Percentiles rank a stretch among this genome's conserved stretches.
Evolutionary conservation across 2,888 invertebrate species (phyloP).

Genomic region (Luperina nickerlii): DNA sequence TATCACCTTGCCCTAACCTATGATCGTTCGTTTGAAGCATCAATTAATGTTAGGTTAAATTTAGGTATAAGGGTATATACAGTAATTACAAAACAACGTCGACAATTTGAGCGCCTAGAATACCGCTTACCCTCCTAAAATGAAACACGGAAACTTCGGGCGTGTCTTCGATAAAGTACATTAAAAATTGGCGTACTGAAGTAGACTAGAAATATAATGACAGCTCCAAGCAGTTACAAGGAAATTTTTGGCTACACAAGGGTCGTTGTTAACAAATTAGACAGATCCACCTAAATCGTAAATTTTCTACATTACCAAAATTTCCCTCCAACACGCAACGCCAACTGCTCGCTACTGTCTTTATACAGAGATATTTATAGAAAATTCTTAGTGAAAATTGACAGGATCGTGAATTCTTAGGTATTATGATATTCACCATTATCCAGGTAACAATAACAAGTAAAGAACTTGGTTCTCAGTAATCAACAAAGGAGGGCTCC

Average conservation of each 20-base stretch:
- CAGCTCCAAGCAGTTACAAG: conserved; percentile 45
- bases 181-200: conserved; percentile 52
- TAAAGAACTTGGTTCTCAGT: conserved; percentile 69
- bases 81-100: conserved; percentile 83
- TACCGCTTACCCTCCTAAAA: conserved; percentile 66
- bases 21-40: conserved; percentile 84
- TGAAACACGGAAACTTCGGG: conserved; percentile 44
- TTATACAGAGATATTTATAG: conserved; percentile 48
- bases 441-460: conserved; percentile 61
- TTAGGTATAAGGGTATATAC: conserved; percentile 81
- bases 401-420: conserved; percentile 50
- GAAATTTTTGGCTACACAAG: conserved; percentile 35
- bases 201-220: conserved; percentile 53
- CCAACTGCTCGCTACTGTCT: conserved; percentile 43
- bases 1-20: conserved; percentile 89
- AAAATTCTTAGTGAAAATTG: conserved; percentile 59
- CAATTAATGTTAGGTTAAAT: conserved; percentile 72
- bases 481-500: conserved; percentile 78
- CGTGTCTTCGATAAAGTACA: conserved; percentile 51
- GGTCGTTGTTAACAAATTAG: conserved; percentile 49
- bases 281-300: conserved; percentile 45
- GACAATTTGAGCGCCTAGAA: conserved; percentile 79
- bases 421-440: conserved; percentile 44
- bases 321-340: conserved; percentile 49
- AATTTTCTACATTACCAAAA: conserved; percentile 50